These are phyloP conservation scores for Drosophila miranda DNA, from an alignment of 1,140 invertebrate species.

Conservation along the genomic window DNA sequence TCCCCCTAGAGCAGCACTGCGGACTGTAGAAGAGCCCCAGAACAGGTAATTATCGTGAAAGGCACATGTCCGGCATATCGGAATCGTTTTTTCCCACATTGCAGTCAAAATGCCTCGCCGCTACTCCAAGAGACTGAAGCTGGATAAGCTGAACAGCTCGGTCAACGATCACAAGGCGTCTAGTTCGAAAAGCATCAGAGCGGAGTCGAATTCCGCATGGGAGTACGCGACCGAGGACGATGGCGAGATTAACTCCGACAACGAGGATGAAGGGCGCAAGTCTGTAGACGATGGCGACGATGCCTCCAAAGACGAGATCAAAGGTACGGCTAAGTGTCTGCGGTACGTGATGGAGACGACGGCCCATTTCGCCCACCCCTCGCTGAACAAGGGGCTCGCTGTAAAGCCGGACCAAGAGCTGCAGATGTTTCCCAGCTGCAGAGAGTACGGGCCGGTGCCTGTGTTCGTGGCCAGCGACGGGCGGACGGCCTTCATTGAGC, in stretches of 20 bases:
- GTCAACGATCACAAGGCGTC: too few relatives aligned
- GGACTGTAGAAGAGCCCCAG: too few relatives aligned
- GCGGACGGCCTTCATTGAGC: conserved; percentile 47
- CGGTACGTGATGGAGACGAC: conserved; percentile 11
- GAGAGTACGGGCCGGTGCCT: conserved; percentile 37
- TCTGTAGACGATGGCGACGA: too few relatives aligned
- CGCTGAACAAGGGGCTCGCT: conserved; percentile 31
- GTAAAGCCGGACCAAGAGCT: conserved; percentile 10
- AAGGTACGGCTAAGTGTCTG: too few relatives aligned
- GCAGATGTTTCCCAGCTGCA: conserved; percentile 37
- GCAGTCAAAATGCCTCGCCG: conserved; percentile 49
- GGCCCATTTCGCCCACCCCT: conserved; percentile 23
- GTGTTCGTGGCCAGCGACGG: conserved; percentile 38
- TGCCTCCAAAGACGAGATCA: too few relatives aligned
- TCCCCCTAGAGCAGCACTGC: too few relatives aligned
- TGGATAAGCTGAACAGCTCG: conserved; percentile 23
- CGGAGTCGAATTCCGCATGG: not conserved
- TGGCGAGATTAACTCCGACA: not conserved
- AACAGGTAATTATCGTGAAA: too few relatives aligned
- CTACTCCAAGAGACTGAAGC: conserved; percentile 2
- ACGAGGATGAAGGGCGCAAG: too few relatives aligned
- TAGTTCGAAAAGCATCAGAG: not conserved
- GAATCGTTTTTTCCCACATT: not conserved
- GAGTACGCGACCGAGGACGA: conserved; percentile 1
- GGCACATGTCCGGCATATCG: too few relatives aligned